Evolutionary conservation across 2,113 vertebrate genomes (phyloP), one percentile per base, ranked within the genome.

Genomic region (Pachyramphus minor): DNA sequence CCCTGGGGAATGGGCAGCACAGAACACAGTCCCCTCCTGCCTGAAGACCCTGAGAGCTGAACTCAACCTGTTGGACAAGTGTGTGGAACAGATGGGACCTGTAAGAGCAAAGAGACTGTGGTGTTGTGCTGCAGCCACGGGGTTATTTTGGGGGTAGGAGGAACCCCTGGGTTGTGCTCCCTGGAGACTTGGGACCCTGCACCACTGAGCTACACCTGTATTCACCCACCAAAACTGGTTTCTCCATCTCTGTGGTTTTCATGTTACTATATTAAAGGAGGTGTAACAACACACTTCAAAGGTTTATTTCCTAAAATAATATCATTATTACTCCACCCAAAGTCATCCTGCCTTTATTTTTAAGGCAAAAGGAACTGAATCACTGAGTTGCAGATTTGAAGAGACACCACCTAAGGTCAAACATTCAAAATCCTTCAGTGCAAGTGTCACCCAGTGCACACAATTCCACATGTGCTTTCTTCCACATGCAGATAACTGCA

Each of bases 401-500:
- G 67, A 93, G 60, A 67, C 24, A 13, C 47, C 59, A n/a, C 0
- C 0, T 23, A 72, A 81, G 76, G 86, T 95, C 86, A 78, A 49
- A 63, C 2, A 9, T 68, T 63, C 69, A 39, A 24, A 87, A 66
- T 60, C 25, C 89, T 72, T 63, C 0, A 6, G 73, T 59, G 47
- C 50, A 67, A 77, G 72, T 49, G 62, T 9, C 81, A 78, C 47
- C 80, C 76, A 25, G 59, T 49, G 33, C 86, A 52, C 80, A 84
- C 55, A 55, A 22, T 37, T 52, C 86, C 84, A 95, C 96, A 92
- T 77, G 86, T 71, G 89, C 60, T 92, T 84, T 71, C 60, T 84
- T 63, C 94, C 76, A 52, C 71, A 90, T 74, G 86, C 91, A 96
- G 92, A 93, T 87, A 93, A 91, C 84, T 9, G 64, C 86, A n/a